Percentiles rank a stretch among this genome's conserved stretches.
Conservation (phyloP, 2,797 vertebrate genomes). For the Enteromius paludinosus region DNA sequence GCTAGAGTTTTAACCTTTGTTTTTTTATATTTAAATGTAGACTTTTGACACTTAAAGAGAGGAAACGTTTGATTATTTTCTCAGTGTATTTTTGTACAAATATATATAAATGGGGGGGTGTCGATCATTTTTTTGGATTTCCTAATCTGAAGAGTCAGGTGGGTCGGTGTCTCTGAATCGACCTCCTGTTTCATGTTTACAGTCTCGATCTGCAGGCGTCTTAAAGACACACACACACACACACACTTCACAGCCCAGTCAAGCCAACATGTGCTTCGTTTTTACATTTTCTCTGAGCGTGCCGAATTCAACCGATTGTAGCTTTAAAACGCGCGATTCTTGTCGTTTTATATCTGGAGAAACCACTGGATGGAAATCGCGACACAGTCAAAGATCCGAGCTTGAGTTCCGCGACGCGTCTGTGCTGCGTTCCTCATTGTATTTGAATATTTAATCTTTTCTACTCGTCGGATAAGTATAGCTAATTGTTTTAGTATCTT, state of each 20-base stretch:
- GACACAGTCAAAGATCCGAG: slow-evolving; percentile 88
- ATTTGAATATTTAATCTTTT: slow-evolving; percentile 99
- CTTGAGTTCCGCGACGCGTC: slow-evolving; percentile 96
- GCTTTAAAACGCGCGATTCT: slow-evolving; percentile 93
- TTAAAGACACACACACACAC: slow-evolving; percentile 96
- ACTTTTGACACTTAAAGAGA: slow-evolving; percentile 99
- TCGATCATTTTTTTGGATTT: slow-evolving; percentile 97
- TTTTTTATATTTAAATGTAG: slow-evolving; percentile 99
- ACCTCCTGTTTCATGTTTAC: slow-evolving; percentile 98
- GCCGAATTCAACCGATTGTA: slow-evolving; percentile 92
- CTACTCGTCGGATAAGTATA: slow-evolving; percentile 99
- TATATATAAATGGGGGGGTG: slow-evolving; percentile 97
- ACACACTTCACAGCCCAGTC: slow-evolving; percentile 80
- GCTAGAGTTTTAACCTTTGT: slow-evolving; percentile 99
- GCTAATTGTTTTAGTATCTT: slow-evolving; percentile 99
- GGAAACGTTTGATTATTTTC: slow-evolving; percentile 99
- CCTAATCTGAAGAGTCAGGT: slow-evolving; percentile 90
- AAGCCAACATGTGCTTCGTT: slow-evolving; percentile 74
- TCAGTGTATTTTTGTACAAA: slow-evolving; percentile 99
- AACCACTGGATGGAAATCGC: slow-evolving; percentile 90
- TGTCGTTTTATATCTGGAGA: slow-evolving; percentile 82
- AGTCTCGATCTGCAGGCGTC: slow-evolving; percentile 97
- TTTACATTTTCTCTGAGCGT: slow-evolving; percentile 76
- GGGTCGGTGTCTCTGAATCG: slow-evolving; percentile 93
- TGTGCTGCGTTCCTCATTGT: slow-evolving; percentile 98